Evolutionary conservation across 2,888 invertebrate genomes (phyloP).

Genomic region (Nemurella pictetii): DNA sequence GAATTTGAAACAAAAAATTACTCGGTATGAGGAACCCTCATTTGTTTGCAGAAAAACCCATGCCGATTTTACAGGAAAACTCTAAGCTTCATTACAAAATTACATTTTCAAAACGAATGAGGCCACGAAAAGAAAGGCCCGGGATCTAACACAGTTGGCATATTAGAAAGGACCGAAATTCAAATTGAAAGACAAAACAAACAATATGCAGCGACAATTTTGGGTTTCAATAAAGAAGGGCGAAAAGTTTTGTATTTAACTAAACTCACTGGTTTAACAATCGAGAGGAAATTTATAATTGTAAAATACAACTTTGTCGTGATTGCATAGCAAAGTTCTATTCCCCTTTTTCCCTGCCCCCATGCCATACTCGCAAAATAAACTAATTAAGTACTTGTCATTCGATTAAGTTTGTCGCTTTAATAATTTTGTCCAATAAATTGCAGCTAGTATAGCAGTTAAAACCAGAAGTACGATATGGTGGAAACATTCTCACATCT

Average conservation of each 20-base stretch:
- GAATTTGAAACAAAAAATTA: no score
- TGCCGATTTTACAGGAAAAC: neutral
- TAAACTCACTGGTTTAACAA: neutral
- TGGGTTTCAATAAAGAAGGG: neutral
- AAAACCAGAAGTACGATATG: neutral
- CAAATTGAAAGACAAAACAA: neutral
- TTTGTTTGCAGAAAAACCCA: no score
- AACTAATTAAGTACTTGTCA: conserved; percentile 9
- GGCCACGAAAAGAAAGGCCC: neutral
- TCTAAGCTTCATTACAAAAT: neutral
- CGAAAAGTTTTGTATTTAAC: neutral
- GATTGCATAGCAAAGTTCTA: neutral
- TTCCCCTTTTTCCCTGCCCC: neutral
- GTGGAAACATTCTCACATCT: neutral
- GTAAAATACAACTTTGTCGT: neutral
- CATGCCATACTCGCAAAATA: neutral
- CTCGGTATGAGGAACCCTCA: no score
- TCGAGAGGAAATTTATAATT: conserved; percentile 1
- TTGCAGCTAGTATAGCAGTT: no score
- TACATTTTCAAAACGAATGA: neutral
- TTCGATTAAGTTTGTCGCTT: conserved; percentile 3
- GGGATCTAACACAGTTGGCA: neutral
- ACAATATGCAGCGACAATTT: neutral
- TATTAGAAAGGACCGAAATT: neutral
- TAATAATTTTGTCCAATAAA: conserved; percentile 2